Evolutionary conservation across 2,113 vertebrate genomes (phyloP), one percentile per base, ranked within the genome.

Genomic region (Peucedramus taeniatus): DNA sequence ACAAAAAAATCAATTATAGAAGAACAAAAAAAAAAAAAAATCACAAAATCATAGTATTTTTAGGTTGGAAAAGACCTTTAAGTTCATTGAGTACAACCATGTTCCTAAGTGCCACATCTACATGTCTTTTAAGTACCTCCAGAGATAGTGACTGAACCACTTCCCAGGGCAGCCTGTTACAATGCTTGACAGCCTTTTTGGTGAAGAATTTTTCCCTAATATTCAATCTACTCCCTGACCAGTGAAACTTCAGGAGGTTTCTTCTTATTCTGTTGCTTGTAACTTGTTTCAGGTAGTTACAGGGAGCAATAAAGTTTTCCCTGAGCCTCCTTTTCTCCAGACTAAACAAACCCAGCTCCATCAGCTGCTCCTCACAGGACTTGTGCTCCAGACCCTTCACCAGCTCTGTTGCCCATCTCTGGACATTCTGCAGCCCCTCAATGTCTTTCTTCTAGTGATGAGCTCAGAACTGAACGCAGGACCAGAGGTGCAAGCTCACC

Each of bases 401-500:
- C 13, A 63, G 35, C 12, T 69, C 16, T 9, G 7, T 0, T 56
- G 35, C 13, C 26, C 27, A 56, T 42, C 31, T 20, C 56, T 70
- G 42, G 13, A 64, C 11, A 17, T 1, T 3, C 44, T 77, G 8
- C 19, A 70, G 33, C 35, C 6, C 37, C 20, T 57, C 12, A 15
- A 4, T 10, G 15, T 40, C n/a, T 18, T 83, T 44, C 19, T 70
- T 30, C 1, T 12, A 44, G 16, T 39, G 33, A 51, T 5, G 14
- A 11, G 23, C 9, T 13, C 80, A 84, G 37, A 84, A 39, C 50
- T 28, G 31, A 2, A 44, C 22, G 33, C 27, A 63, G 49, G 1
- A 83, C 16, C 28, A 0, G 1, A 17, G 13, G 3, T 70, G 31
- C 1, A 1, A 10, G n/a, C 39, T 15, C 39, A 61, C 3, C 39